These are phyloP conservation scores for Solenodon paradoxus DNA, from an alignment of 2,113 vertebrate species.

Conservation along the genomic window DNA sequence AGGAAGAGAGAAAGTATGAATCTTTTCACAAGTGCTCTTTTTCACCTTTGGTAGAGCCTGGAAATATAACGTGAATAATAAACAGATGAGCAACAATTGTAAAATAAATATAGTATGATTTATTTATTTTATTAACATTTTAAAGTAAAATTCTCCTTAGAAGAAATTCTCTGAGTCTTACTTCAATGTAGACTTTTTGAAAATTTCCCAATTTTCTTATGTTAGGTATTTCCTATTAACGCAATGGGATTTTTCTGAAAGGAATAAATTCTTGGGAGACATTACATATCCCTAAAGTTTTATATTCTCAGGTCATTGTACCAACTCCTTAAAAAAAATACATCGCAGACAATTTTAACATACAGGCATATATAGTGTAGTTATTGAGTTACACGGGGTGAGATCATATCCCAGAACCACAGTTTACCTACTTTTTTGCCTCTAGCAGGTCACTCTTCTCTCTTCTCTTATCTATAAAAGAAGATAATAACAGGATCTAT, in stretches of 20 bases:
- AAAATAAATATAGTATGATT: not conserved
- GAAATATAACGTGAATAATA: not conserved
- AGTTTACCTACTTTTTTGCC: not conserved
- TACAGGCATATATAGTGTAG: not conserved
- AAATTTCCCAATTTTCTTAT: not conserved
- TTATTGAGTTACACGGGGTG: too few relatives aligned
- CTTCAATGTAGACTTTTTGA: not conserved
- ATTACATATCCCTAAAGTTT: not conserved
- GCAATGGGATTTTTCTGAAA: not conserved
- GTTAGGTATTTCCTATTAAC: not conserved
- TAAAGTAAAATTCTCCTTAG: too few relatives aligned
- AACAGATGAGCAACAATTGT: not conserved
- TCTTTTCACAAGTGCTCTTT: not conserved
- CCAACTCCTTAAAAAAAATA: not conserved
- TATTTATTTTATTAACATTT: constrained; percentile 39
- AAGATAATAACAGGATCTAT: not conserved
- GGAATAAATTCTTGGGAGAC: not conserved
- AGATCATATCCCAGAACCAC: not conserved
- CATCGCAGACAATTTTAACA: not conserved
- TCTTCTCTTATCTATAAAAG: not conserved
- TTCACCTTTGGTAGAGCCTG: not conserved
- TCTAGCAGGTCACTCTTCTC: not conserved
- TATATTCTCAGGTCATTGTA: not conserved
- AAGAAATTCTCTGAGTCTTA: too few relatives aligned
- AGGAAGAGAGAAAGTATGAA: not conserved